Evolutionary conservation across 2,113 vertebrate species (phyloP), one percentile per base, ranked within the genome.

Genomic region (Herpetotheres cachinnans): DNA sequence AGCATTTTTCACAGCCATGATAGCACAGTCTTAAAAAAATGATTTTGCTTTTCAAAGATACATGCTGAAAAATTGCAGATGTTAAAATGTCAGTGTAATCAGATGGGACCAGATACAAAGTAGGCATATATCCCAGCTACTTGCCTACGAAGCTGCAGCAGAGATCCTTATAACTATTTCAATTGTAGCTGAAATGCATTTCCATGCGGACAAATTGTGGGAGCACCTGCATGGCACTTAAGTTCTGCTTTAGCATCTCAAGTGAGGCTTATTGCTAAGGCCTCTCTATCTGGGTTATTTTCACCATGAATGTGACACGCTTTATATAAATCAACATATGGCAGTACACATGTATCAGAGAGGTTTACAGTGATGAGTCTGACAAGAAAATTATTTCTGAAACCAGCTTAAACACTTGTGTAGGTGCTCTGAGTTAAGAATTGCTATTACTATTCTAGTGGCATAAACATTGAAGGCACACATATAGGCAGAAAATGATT

Each of bases 311-410:
- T 66, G 26, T 67, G 46, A 69, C 71, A 90, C 0, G 1, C 49
- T 79, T 93, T 54, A 62, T 76, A 62, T 62, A 88, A 93, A 88
- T 82, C 71, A 93, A 77, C 38, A 77, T 70, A 65, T n/a, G 54
- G 30, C 58, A 80, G 32, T 54, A 88, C 40, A 90, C 87, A 65
- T 47, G 50, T 59, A 89, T 27, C 61, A 67, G 54, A 91, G 61
- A 90, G 62, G 34, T 80, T 94, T 83, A 61, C 40, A 86, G 40
- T 66, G 90, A 92, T 62, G 58, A 73, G 67, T 49, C 74, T 86
- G 92, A 95, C 79, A 96, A 66, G 85, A 90, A 97, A 94, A 88
- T 90, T 72, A 46, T 94, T 95, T 85, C 79, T 88, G 66, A 96
- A 94, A 82, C 5, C 13, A 87, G 40, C 58, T 89, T 87, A 93